Evolutionary conservation across 2,888 invertebrate species (phyloP), one percentile per base, ranked within the genome.

Genomic region (Miltochrista miniata): DNA sequence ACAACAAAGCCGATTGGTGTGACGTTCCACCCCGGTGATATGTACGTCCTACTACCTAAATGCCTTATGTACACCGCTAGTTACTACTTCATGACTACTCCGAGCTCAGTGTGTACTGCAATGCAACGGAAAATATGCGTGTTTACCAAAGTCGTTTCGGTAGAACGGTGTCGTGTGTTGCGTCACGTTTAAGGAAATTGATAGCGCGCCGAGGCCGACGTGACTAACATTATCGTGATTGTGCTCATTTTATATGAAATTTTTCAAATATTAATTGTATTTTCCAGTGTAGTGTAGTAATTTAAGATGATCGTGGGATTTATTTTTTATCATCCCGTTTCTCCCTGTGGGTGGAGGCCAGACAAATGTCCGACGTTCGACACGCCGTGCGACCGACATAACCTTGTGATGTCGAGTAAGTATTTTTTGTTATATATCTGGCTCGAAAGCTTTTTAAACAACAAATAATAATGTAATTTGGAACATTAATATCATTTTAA

Each of bases 81-180:
- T 91, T 85, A 91, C 90, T 90, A 88, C 90, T 91, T 87, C 91
- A 90, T 90, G 90, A 90, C 90, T 90, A 89, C 90, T 90, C 89
- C 79, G 90, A 90, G 90, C 90, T 91, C 91, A 91, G 91, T 91
- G 90, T 90, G 91, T 90, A 90, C 90, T 90, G 90, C 90, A 91
- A 87, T 91, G 91, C 91, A 91, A 91, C 90, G 90, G 91, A 91
- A 91, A 91, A 91, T 91, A 91, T 91, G 91, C 91, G 91, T 90
- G 90, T 91, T 91, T 90, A 90, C 90, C 90, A 90, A 90, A 90
- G 90, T 87, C 89, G 90, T 90, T 91, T 91, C 90, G 90, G 91
- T 88, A 83, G 87, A 90, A 90, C 90, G 88, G 90, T 88, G 90
- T 84, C 90, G 90, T 85, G 89, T 81, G 85, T 90, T 90, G 91